These are phyloP conservation scores for Xanthostigma xanthostigma DNA, from an alignment of 2,888 invertebrate genomes.

Conservation along the genomic window DNA sequence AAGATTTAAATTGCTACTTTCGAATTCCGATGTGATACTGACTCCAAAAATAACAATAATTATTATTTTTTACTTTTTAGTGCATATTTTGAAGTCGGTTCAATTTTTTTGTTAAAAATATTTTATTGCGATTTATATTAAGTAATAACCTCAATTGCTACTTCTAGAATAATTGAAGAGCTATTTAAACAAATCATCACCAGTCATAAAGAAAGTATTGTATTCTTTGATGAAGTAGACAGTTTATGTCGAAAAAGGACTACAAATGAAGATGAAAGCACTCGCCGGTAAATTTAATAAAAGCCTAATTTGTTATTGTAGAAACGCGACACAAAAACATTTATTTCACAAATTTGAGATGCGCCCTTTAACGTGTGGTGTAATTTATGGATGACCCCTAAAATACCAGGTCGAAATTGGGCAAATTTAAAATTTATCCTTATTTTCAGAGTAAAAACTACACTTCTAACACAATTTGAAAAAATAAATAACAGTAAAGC, in stretches of 20 bases:
- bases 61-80: too few species aligned
- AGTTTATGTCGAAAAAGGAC: conserved; percentile 35
- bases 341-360: too few species aligned
- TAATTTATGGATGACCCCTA: too few species aligned
- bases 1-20: too few species aligned
- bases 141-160: background rate
- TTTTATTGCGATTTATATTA: background rate
- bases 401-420: too few species aligned
- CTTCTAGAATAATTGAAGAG: conserved; percentile 17
- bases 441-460: conserved; percentile 33
- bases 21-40: too few species aligned
- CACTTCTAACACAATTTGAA: conserved; percentile 38
- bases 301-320: too few species aligned
- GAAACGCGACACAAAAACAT: too few species aligned
- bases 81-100: too few species aligned
- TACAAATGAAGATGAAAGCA: conserved; percentile 32
- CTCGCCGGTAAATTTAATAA: conserved; percentile 24
- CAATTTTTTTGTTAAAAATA: too few species aligned
- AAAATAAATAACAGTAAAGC: conserved; percentile 20
- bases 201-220: conserved; percentile 25
- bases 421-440: background rate
- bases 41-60: too few species aligned
- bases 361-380: too few species aligned
- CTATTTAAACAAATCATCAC: conserved; percentile 21
- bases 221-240: conserved; percentile 46